Evolutionary conservation across 2,888 invertebrate species (phyloP).

Genomic region (Caenorhabditis sp.): DNA sequence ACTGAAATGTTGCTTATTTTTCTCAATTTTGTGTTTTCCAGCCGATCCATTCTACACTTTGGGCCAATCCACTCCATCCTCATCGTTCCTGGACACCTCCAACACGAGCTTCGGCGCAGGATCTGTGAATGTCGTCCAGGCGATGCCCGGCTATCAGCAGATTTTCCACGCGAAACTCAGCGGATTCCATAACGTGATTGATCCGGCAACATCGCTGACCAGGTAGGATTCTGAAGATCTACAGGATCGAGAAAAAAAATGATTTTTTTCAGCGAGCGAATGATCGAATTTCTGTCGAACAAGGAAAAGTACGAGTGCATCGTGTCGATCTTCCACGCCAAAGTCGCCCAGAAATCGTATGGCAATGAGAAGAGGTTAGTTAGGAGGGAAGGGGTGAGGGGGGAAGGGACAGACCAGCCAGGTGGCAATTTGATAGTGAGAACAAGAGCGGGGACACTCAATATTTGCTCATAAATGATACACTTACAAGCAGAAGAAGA

Average conservation of each 20-base stretch:
- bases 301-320: constrained; percentile 87
- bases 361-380: constrained; percentile 95
- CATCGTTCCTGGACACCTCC: constrained; percentile 55
- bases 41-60: constrained; percentile 63
- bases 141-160: constrained; percentile 15
- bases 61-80: constrained; percentile 54
- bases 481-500: constrained; percentile 38
- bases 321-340: constrained; percentile 97
- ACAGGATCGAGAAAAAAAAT: too few species aligned
- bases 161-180: constrained; percentile 49
- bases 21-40: too few species aligned
- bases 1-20: too few species aligned
- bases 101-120: constrained; percentile 31
- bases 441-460: constrained; percentile 28
- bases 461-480: constrained; percentile 65
- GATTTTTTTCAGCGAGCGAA: constrained; percentile 88
- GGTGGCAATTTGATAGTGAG: constrained; percentile 15
- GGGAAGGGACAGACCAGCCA: constrained; percentile 3
- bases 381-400: constrained; percentile 39
- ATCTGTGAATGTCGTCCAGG: constrained; percentile 21
- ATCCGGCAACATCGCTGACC: constrained; percentile 16
- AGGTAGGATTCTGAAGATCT: background rate
- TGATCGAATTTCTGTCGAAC: constrained; percentile 92
- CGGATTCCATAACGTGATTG: constrained; percentile 40
- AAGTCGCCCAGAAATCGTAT: constrained; percentile 99